Conservation (phyloP, 2,113 vertebrate species). For the Gasterosteus nipponicus region DNA sequence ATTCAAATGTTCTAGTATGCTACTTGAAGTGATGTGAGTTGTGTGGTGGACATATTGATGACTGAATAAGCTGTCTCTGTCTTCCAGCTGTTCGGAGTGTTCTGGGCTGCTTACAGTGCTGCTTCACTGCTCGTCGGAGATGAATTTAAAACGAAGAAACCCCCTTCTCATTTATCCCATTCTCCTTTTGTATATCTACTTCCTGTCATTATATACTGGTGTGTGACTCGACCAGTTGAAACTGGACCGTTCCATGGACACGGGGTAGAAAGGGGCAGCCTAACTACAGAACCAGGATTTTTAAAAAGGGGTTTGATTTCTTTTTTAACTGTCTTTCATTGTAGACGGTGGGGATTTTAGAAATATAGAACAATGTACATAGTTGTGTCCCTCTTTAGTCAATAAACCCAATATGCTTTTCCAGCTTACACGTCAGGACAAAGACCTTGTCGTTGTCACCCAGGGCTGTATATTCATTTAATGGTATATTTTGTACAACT, state of each 20-base stretch:
- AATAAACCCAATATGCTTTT: slow-evolving; percentile 81
- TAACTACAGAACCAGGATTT: slow-evolving; percentile 49
- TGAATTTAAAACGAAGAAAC: slow-evolving; percentile 99
- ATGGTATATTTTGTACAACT: slow-evolving; percentile 10
- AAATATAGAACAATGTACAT: slow-evolving; percentile 83
- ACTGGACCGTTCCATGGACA: slow-evolving; percentile 70
- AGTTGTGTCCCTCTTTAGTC: slow-evolving; percentile 81
- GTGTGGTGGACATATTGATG: not conserved
- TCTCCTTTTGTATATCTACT: slow-evolving; percentile 99
- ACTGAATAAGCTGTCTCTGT: not conserved
- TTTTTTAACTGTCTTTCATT: slow-evolving; percentile 52
- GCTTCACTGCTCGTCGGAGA: slow-evolving; percentile 97
- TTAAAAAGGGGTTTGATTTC: slow-evolving; percentile 54
- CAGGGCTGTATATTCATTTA: slow-evolving; percentile 3
- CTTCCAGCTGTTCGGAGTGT: slow-evolving; percentile 93
- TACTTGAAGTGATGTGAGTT: not conserved
- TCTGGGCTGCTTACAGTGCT: slow-evolving; percentile 99
- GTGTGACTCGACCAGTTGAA: slow-evolving; percentile 83
- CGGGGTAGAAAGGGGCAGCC: slow-evolving; percentile 6
- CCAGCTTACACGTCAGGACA: slow-evolving; percentile 46
- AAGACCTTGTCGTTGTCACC: slow-evolving; percentile 23
- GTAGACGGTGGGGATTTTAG: slow-evolving; percentile 67
- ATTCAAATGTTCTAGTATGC: not conserved
- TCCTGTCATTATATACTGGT: slow-evolving; percentile 98
- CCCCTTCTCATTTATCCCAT: slow-evolving; percentile 99